These are phyloP conservation scores for Drosophila affinis DNA, from an alignment of 2,888 invertebrate species.

Conservation along the genomic window DNA sequence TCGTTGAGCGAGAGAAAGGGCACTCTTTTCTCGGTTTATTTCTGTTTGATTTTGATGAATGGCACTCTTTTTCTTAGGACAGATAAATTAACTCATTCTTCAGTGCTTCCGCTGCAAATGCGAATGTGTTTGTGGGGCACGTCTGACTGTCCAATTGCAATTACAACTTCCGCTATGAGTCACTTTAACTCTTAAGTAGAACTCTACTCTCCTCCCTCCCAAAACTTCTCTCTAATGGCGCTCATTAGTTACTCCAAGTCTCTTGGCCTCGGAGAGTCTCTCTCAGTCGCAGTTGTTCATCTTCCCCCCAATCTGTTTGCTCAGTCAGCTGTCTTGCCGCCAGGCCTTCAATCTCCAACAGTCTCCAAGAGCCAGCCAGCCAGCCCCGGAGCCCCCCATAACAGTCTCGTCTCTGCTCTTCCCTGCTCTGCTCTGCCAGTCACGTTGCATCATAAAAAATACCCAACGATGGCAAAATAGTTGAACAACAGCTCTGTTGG, in stretches of 20 bases:
- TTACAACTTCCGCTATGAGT: slow-evolving; percentile 72
- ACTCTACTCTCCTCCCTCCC: neutral
- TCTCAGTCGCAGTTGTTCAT: too few species aligned
- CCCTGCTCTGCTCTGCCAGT: slow-evolving; percentile 23
- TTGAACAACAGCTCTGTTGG: slow-evolving; percentile 29
- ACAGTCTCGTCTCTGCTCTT: neutral
- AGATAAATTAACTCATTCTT: slow-evolving; percentile 1
- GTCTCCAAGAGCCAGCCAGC: neutral
- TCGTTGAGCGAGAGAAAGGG: neutral
- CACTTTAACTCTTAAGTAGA: too few species aligned
- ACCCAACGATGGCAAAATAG: slow-evolving; percentile 38
- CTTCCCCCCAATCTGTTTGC: neutral
- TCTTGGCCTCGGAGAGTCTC: slow-evolving; percentile 4
- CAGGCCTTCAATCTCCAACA: neutral
- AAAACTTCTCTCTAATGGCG: slow-evolving; percentile 43
- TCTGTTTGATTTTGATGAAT: neutral
- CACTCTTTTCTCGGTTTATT: neutral
- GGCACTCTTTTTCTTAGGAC: neutral
- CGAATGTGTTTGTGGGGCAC: neutral
- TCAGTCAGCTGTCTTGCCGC: neutral
- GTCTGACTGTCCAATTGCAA: slow-evolving; percentile 47
- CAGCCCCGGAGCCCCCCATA: neutral
- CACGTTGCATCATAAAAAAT: slow-evolving; percentile 68
- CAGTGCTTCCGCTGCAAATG: slow-evolving; percentile 4
- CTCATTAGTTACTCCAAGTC: slow-evolving; percentile 55